phyloP scores from a whole-genome alignment of 1,140 invertebrate genomes.

The Lepidurus couesii region DNA sequence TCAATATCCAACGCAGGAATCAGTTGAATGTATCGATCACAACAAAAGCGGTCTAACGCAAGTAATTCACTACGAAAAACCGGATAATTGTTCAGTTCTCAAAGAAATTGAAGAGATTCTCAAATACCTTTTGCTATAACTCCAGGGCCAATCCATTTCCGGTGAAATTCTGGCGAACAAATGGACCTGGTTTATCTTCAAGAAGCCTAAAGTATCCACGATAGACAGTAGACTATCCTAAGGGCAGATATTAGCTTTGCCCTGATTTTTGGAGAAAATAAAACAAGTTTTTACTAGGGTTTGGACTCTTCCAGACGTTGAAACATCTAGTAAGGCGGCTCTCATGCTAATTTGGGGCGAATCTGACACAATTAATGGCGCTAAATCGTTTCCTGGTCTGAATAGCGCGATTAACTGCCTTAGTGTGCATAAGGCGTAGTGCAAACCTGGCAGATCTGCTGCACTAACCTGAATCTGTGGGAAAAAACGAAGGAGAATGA shows the following conservation, averaged over 20 bases:
- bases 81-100: slow-evolving; percentile 28
- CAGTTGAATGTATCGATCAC: slow-evolving; percentile 49
- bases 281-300: slow-evolving; percentile 46
- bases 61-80: slow-evolving; percentile 52
- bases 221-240: slow-evolving; percentile 55
- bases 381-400: slow-evolving; percentile 45
- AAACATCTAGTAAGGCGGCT: slow-evolving; percentile 58
- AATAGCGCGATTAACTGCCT: slow-evolving; percentile 55
- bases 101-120: slow-evolving; percentile 18
- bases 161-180: slow-evolving; percentile 51
- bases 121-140: slow-evolving; percentile 50
- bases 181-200: slow-evolving; percentile 59
- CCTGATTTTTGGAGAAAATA: not conserved
- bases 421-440: slow-evolving; percentile 57
- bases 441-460: slow-evolving; percentile 52
- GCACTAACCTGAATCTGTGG: slow-evolving; percentile 53
- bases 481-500: slow-evolving; percentile 33
- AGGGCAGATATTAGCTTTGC: slow-evolving; percentile 35
- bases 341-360: slow-evolving; percentile 54
- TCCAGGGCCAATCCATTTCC: slow-evolving; percentile 50
- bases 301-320: slow-evolving; percentile 55
- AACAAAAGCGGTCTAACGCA: slow-evolving; percentile 58
- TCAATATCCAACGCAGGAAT: slow-evolving; percentile 58
- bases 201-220: slow-evolving; percentile 52
- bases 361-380: slow-evolving; percentile 57